A percentile compares a stretch with the other conserved stretches of the same genome.
These are phyloP conservation scores for Hymenopus coronatus DNA, from an alignment of 2,888 invertebrate genomes.

Conservation along the genomic window DNA sequence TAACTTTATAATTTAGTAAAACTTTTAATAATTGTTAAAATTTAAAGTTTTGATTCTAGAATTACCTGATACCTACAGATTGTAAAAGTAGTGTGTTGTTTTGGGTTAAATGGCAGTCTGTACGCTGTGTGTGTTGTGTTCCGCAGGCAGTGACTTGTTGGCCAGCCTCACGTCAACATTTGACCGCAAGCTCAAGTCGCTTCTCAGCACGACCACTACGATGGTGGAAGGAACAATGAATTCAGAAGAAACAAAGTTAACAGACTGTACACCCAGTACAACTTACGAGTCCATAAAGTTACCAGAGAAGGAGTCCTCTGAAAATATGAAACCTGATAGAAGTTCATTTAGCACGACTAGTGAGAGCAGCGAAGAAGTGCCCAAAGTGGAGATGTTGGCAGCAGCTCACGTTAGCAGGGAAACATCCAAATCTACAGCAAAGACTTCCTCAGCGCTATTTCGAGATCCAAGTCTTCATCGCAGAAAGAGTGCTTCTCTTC, in stretches of 20 bases:
- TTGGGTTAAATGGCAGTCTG: background rate
- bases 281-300: background rate
- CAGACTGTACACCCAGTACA: background rate
- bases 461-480: conserved; percentile 56
- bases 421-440: background rate
- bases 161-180: conserved; percentile 80
- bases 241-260: background rate
- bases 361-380: background rate
- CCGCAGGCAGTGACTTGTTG: conserved; percentile 76
- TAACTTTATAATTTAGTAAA: background rate
- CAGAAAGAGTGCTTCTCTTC: conserved; percentile 35
- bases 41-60: background rate
- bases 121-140: background rate
- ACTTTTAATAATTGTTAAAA: background rate
- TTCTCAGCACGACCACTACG: conserved; percentile 49
- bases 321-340: background rate
- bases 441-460: conserved; percentile 34
- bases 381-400: background rate
- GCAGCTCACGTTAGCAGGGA: background rate
- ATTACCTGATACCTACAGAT: background rate
- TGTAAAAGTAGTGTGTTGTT: background rate
- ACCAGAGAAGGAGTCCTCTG: background rate
- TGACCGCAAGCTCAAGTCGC: conserved; percentile 76
- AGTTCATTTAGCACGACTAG: background rate
- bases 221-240: background rate